Evolutionary conservation across 2,797 vertebrate genomes (phyloP), one percentile per base, ranked within the genome.

Genomic region (Eulemur mongoz): DNA sequence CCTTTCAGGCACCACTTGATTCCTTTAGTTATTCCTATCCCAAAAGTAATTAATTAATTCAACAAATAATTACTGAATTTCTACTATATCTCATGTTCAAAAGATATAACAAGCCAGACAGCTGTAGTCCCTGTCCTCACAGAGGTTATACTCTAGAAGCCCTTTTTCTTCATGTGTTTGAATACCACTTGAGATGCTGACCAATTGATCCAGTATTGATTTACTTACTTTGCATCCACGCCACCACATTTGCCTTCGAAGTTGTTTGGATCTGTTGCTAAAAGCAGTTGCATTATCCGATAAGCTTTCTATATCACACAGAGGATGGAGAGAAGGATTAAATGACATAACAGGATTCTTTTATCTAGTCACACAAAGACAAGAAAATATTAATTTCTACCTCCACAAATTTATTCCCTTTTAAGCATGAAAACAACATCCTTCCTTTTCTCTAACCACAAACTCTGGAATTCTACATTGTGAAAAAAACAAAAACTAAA

Each of bases 161-260:
- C 18, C 48, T 35, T 54, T 11, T 20, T 15, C 52, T 7, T 73
- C 59, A 2, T 1, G 22, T 7, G 52, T 79, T 14, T 70, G 27
- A 70, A 18, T 0, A 14, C 3, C 30, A 32, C n/a, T 43, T 2
- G 5, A 61, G 61, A 84, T 8, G 13, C 92, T 27, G 48, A 22
- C 8, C 45, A 11, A 18, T 4, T 30, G 4, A 12, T 13, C 61
- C 5, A 13, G 0, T 4, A 3, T 11, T n/a, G 1, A 43, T 54
- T 7, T 25, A 97, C 98, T 98, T 97, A 99, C 99, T 99, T 99
- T 99, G 98, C 99, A 99, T 94, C 99, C 99, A 94, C 99, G 99
- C 99, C 99, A 99, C 99, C 99, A 99, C 99, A 99, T 99, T 97
- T 99, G 99, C 98, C 99, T 98, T 97, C 99, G 99, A 91, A 99